Evolutionary conservation across 2,888 invertebrate genomes (phyloP), one percentile per base, ranked within the genome.

Genomic region (Papilio protenor): DNA sequence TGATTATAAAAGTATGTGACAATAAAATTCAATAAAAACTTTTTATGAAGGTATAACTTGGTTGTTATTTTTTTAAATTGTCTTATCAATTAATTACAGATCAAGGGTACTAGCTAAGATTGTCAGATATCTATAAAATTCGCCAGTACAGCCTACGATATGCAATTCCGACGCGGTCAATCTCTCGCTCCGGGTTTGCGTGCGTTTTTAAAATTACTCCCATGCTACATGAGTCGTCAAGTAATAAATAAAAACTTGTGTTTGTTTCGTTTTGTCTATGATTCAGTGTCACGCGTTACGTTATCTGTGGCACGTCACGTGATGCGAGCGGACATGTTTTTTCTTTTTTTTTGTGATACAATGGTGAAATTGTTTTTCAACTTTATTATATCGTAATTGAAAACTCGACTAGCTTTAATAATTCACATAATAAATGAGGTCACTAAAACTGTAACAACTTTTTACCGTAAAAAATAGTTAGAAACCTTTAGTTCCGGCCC

Each of bases 91-190:
- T 61, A 18, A 16, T 33, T 23, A 11, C 61, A 57, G 14, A 70
- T 75, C 75, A 49, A 27, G 72, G 79, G 75, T 77, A 52, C 74
- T 45, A 52, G 74, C 55, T 73, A 71, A 70, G 79, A 79, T 79
- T 79, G 79, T 82, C 84, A 84, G 84, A 82, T 85, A 85, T 86
- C 84, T 83, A 82, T 84, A 84, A 84, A 85, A 87, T 86, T 84
- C 55, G 78, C 82, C 66, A 75, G 61, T 79, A 12, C 73, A 76
- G 57, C 79, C 12, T 72, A 76, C 73, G 83, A 86, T 86, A 88
- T 88, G 84, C 86, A 87, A 87, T 88, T 86, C 86, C 86, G 77
- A 76, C 81, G 85, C 83, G 86, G 86, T 85, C 85, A 84, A 86
- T 85, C 80, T 16, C 2, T 84, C 27, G 47, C 47, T 21, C 12